Base-by-base conservation (phyloP, 2,888 invertebrate genomes). In the Julus scandinavius region DNA sequence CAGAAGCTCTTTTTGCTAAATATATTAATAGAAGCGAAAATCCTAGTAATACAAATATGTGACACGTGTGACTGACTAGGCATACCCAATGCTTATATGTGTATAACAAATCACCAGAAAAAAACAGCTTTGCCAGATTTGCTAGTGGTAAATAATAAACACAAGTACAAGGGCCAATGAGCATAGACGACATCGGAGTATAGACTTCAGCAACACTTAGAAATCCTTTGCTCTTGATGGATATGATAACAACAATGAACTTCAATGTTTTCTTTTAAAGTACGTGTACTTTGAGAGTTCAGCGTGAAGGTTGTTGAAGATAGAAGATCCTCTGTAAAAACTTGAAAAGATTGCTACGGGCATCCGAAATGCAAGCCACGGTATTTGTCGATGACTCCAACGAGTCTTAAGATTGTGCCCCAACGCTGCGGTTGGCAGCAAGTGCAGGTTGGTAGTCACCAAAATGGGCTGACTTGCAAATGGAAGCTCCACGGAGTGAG, bases 71-170 rank as follows among this genome's bases (percentile, higher is more conserved):
- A 80, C 80, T 80, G 80, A 80, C 80, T 80, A 80, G 80, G 80
- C 80, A 80, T 80, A 80, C 80, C 80, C 80, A 80, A 80, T 80
- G 80, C 80, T 38, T 80, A 80, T 38, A 80, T 80, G 72, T 29
- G 80, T 80, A 80, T 80, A 80, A 80, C 80, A 80, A 80, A 80
- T 80, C 80, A 80, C 80, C 80, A 38, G 15, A 80, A 80, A 80
- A 80, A 29, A 80, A 80, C 80, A 80, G 72, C 72, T 13, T 29
- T 72, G 72, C 72, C 72, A 72, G 80, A 38, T 38, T 80, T 38
- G 80, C 80, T 80, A 80, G 80, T 80, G 80, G 80, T 80, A 80
- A 80, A 80, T 80, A 80, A 80, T 80, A 80, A 80, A 80, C 80
- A 80, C 80, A 80, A 80, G 80, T 80, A 80, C 80, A 80, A 80